Evolutionary conservation across 2,797 vertebrate species (phyloP).

Genomic region (Podargus strigoides): DNA sequence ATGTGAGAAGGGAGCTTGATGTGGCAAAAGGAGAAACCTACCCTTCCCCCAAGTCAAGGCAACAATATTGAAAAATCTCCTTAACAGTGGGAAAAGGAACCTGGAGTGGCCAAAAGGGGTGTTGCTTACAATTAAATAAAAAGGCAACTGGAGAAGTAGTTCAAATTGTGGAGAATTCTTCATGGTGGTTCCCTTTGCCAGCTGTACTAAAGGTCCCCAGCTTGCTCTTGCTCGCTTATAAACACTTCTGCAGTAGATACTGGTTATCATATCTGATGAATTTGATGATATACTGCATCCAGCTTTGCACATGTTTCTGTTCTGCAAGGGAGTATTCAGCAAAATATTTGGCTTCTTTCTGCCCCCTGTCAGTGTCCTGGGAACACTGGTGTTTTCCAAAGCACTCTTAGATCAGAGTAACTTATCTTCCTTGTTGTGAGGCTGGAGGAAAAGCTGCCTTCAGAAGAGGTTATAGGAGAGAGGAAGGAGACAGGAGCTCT

Average conservation of each 20-base stretch:
- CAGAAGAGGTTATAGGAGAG: neutral
- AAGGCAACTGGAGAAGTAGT: conserved; percentile 27
- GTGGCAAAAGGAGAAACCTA: neutral
- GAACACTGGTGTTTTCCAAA: neutral
- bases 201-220: conserved; percentile 1
- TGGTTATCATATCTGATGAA: neutral
- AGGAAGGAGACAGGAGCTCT: neutral
- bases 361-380: neutral
- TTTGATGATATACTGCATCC: neutral
- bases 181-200: conserved; percentile 32
- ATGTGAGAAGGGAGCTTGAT: neutral
- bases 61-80: neutral
- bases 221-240: neutral
- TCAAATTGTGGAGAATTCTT: conserved; percentile 49
- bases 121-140: neutral
- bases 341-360: neutral
- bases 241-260: neutral
- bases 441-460: neutral
- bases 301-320: neutral
- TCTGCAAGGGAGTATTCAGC: neutral
- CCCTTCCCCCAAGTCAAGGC: neutral
- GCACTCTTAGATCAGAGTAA: neutral
- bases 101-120: neutral
- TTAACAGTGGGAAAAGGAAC: neutral
- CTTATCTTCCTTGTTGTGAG: neutral